Percentiles rank a stretch among this genome's conserved stretches.
phyloP scores from a whole-genome alignment of 2,888 invertebrate genomes.

The Stegophylla sp. region DNA sequence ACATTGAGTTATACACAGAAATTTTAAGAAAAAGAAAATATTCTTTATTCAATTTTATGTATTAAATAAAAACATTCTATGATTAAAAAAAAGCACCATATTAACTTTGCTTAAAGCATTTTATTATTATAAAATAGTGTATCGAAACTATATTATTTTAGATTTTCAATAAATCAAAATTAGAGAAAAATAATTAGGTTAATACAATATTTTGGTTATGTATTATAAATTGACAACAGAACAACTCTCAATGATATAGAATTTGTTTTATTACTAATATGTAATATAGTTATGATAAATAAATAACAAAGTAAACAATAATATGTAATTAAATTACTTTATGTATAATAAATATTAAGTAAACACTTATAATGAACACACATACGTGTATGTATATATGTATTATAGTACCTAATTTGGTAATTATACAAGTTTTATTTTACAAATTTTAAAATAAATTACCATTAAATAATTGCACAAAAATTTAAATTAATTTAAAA shows the following conservation, averaged over 20 bases:
- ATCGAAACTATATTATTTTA: too few relatives aligned
- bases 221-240: background rate
- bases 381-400: too few relatives aligned
- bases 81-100: too few relatives aligned
- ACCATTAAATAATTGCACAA: conserved; percentile 47
- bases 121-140: too few relatives aligned
- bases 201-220: background rate
- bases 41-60: too few relatives aligned
- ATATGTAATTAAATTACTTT: conserved; percentile 20
- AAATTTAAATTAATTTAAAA: conserved; percentile 16
- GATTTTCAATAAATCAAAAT: too few relatives aligned
- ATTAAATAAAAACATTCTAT: too few relatives aligned
- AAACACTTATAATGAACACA: conserved; percentile 7
- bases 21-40: too few relatives aligned
- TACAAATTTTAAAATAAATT: conserved; percentile 19
- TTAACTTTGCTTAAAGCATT: too few relatives aligned
- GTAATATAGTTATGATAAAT: conserved; percentile 28
- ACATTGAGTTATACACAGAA: too few relatives aligned
- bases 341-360: conserved; percentile 39
- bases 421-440: conserved; percentile 26
- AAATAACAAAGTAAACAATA: conserved; percentile 46
- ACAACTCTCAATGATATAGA: background rate
- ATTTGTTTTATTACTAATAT: conserved; percentile 19
- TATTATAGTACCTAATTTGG: conserved; percentile 51
- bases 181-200: background rate